Conservation (phyloP, 1,140 invertebrate genomes). For the Bradysia coprophila region DNA sequence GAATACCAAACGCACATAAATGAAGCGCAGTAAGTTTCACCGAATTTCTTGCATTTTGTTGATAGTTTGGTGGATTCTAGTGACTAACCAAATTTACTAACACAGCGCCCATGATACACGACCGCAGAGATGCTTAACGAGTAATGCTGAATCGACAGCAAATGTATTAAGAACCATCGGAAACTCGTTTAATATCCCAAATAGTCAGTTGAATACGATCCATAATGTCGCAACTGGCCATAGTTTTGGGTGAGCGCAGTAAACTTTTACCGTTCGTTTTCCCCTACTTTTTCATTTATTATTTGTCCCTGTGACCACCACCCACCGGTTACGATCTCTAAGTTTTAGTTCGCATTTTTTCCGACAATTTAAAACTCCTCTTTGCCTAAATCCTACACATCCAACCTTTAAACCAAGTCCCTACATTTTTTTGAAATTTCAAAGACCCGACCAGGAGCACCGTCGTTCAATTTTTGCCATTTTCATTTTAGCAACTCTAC, state of each 20-base stretch:
- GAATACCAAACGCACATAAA: conserved; percentile 57
- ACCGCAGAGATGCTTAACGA: conserved; percentile 9
- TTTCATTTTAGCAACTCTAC: too few relatives aligned
- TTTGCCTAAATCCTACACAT: too few relatives aligned
- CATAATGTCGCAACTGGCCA: conserved; percentile 14
- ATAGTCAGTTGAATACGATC: conserved; percentile 21
- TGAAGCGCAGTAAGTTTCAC: conserved; percentile 38
- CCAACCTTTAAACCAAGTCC: too few relatives aligned
- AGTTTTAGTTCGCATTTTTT: too few relatives aligned
- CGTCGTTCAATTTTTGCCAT: too few relatives aligned
- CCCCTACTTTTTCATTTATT: too few relatives aligned
- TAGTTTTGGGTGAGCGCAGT: conserved; percentile 2
- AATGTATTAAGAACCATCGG: conserved; percentile 23
- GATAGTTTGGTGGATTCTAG: not conserved
- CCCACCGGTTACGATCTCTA: too few relatives aligned
- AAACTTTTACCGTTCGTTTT: not conserved
- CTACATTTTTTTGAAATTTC: not conserved
- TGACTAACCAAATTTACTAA: too few relatives aligned
- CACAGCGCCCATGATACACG: conserved; percentile 19
- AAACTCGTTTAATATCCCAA: conserved; percentile 18
- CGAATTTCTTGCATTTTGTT: too few relatives aligned
- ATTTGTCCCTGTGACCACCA: too few relatives aligned
- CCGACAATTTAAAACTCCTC: too few relatives aligned
- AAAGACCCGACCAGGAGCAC: not conserved
- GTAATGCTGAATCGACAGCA: conserved; percentile 13